Evolutionary conservation across 2,797 vertebrate species (phyloP).

Genomic region (Taeniopygia guttata): DNA sequence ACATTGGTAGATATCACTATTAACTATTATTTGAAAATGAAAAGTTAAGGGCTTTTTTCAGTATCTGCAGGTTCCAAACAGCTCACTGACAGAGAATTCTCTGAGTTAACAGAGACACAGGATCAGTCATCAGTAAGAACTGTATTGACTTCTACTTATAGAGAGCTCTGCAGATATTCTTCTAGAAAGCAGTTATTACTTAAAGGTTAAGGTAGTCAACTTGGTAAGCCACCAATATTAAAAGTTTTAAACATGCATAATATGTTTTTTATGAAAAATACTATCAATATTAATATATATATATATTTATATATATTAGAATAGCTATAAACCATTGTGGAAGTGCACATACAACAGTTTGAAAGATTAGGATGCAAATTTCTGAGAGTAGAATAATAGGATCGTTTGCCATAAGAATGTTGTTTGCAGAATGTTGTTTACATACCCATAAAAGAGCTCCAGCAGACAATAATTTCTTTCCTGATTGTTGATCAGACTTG

Average conservation of each 20-base stretch:
- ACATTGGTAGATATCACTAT: background rate
- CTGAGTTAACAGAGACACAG: background rate
- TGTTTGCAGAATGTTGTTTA: slow-evolving; percentile 1
- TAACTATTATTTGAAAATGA: background rate
- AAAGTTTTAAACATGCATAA: background rate
- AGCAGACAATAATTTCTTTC: background rate
- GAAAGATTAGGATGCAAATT: slow-evolving; percentile 69
- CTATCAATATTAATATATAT: background rate
- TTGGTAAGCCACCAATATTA: background rate
- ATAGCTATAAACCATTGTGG: background rate
- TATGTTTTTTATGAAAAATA: background rate
- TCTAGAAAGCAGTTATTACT: background rate
- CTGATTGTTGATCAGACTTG: background rate
- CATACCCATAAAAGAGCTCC: background rate
- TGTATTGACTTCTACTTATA: background rate
- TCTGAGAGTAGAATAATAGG: slow-evolving; percentile 76
- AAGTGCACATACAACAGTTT: slow-evolving; percentile 51
- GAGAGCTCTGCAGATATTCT: background rate
- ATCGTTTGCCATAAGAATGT: slow-evolving; percentile 55
- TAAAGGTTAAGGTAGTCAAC: background rate
- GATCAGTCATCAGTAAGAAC: background rate
- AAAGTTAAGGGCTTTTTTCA: background rate
- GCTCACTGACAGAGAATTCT: background rate
- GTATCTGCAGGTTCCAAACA: background rate
- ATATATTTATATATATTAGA: background rate